Evolutionary conservation across 2,797 vertebrate species (phyloP), one percentile per base, ranked within the genome.

Genomic region (Cottoperca gobio): DNA sequence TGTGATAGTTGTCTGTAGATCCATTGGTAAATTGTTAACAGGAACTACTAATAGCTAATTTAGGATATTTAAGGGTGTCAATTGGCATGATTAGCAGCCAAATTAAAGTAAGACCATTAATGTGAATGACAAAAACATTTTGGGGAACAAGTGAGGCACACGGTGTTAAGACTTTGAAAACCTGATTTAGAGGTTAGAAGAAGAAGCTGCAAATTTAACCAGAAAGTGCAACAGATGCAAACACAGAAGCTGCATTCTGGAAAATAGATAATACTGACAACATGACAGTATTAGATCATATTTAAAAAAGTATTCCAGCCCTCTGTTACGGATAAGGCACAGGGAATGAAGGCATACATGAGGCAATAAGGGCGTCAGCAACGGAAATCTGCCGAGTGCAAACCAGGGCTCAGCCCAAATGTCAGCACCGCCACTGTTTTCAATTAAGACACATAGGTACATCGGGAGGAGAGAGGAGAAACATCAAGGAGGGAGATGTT

Each of bases 371-470:
- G 73, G n/a, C 79, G 76, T 85, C 82, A 78, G 79, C 63, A 60
- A 39, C 40, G 85, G 79, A 85, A 84, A 89, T 79, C 42, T 54
- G 67, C 66, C 66, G 28, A 57, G 68, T 35, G 6, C 82, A 89
- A 73, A 86, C 73, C 84, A 61, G 23, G 33, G 70, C 76, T 68
- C 55, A 24, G 78, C 73, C 84, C 53, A 48, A 81, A 89, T 68
- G 84, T 88, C 86, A 87, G 78, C 81, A n/a, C 73, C 7, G 33
- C 75, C 66, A 76, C 88, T 93, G 91, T 57, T 92, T 92, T 78
- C 71, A 88, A 90, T 91, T 88, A 91, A 74, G 74, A 48, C 63
- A 21, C 5, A 26, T n/a, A n/a, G 8, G 80, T 60, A 78, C 81
- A 67, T 14, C 50, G 79, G 76, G 87, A 86, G 75, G 75, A 76